Evolutionary conservation across 2,113 vertebrate genomes (phyloP), one percentile per base, ranked within the genome.

Genomic region (Pachycephala philippinensis): DNA sequence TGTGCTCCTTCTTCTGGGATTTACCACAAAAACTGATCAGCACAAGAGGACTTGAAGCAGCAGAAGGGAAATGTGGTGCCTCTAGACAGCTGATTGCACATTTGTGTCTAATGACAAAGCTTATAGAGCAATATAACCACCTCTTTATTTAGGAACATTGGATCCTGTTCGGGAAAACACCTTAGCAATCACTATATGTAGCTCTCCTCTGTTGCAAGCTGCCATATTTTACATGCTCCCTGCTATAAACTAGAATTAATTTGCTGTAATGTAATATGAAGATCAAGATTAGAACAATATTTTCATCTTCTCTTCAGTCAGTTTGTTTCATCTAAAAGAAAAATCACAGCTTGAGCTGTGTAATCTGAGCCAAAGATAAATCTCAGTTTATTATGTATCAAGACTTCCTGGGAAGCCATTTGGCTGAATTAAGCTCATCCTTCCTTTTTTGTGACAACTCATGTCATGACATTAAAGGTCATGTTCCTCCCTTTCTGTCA

Each of bases 391-490:
- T 88, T 69, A 74, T 65, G 40, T 84, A 94, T 45, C 86, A 31
- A 63, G 79, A 81, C 49, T 93, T 93, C 79, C 40, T 45, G 64
- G 47, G 19, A 84, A 96, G 60, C 21, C 66, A 49, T 79, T 92
- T 84, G 96, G 72, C 40, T 90, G 72, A 93, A 89, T 92, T 93
- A 92, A 95, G 91, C 53, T 94, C 85, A 95, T 74, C 65, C 66
- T 86, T 82, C 52, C 64, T 90, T 71, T 84, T 93, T 64, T 49
- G 65, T 92, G 82, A 90, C 84, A 92, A 74, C 57, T 68, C 59
- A 45, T 80, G 74, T 83, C 79, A 86, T 89, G 94, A 93, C 89
- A 93, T 78, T 90, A 94, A 96, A 96, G 95, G 93, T 95, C 94
- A 68, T 20, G 80, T 75, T 89, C 61, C 63, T 92, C 94, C 44